Conservation (phyloP, 1,140 invertebrate genomes). For the Euwallacea similis region DNA sequence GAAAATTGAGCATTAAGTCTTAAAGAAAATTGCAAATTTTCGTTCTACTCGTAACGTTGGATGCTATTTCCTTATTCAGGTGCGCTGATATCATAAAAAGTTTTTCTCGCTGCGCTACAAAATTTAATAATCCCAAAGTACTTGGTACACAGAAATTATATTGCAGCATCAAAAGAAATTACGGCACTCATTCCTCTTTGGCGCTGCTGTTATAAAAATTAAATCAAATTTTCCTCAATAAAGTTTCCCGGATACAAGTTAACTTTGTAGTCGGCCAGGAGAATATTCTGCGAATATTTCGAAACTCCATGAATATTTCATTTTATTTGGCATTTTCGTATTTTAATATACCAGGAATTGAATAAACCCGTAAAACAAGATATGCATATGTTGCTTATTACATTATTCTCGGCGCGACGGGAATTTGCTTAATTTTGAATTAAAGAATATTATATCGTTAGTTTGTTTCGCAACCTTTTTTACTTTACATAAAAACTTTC, state of each 20-base stretch:
- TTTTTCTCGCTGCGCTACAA: constrained; percentile 45
- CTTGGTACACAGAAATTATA: constrained; percentile 53
- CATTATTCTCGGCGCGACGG: constrained; percentile 1
- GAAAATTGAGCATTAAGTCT: constrained; percentile 28
- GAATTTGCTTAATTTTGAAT: constrained; percentile 9
- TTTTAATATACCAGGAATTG: constrained; percentile 36
- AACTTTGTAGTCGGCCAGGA: constrained; percentile 47
- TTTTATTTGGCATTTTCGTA: constrained; percentile 38
- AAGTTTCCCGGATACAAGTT: constrained; percentile 54
- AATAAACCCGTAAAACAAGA: constrained; percentile 25
- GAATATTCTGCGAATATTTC: constrained; percentile 43
- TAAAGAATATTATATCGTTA: constrained; percentile 28
- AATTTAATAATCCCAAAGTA: constrained; percentile 50
- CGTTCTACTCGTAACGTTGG: constrained; percentile 30
- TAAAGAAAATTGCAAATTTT: constrained; percentile 34
- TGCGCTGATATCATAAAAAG: constrained; percentile 44
- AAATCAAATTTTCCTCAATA: constrained; percentile 55
- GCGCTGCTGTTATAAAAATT: constrained; percentile 53
- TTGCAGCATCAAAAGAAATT: constrained; percentile 55
- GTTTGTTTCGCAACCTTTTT: constrained; percentile 4
- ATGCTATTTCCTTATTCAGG: constrained; percentile 46
- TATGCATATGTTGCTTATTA: constrained; percentile 22
- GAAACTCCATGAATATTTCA: constrained; percentile 41
- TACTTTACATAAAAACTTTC: too few species aligned
- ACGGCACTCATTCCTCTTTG: constrained; percentile 54